A percentile compares a stretch with the other conserved stretches of the same genome.
phyloP scores from a whole-genome alignment of 2,113 vertebrate species.

The Bucco capensis region DNA sequence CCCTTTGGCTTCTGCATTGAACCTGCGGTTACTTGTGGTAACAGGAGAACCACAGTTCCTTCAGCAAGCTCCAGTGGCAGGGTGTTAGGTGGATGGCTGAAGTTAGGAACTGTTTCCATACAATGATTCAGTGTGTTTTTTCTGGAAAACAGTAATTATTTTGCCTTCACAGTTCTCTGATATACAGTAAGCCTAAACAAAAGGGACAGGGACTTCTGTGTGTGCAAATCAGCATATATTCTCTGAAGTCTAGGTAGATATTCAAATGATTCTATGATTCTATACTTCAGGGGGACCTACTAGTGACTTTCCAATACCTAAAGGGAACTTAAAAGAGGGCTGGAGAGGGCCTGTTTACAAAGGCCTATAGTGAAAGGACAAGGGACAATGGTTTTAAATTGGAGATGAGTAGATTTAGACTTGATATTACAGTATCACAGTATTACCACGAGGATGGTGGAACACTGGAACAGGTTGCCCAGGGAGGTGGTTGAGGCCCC shows the following conservation, averaged over 20 bases:
- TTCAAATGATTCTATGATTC: no score
- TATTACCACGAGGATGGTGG: no score
- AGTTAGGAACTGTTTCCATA: neutral
- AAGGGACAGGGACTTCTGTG: neutral
- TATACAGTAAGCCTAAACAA: neutral
- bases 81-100: fast-evolving
- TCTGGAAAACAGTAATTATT: conserved; percentile 10
- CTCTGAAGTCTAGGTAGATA: neutral
- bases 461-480: no score
- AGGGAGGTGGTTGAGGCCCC: no score
- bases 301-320: no score
- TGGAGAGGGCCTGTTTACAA: no score
- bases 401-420: no score
- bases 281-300: no score
- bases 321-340: no score
- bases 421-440: no score
- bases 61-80: neutral
- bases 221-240: neutral
- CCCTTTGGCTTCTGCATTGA: neutral
- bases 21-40: neutral
- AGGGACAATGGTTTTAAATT: no score
- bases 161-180: neutral
- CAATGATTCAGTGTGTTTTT: neutral
- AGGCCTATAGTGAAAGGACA: no score
- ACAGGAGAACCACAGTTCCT: neutral